These are phyloP conservation scores for Tetragnatha versicolor DNA, from an alignment of 1,140 invertebrate genomes.

Conservation along the genomic window DNA sequence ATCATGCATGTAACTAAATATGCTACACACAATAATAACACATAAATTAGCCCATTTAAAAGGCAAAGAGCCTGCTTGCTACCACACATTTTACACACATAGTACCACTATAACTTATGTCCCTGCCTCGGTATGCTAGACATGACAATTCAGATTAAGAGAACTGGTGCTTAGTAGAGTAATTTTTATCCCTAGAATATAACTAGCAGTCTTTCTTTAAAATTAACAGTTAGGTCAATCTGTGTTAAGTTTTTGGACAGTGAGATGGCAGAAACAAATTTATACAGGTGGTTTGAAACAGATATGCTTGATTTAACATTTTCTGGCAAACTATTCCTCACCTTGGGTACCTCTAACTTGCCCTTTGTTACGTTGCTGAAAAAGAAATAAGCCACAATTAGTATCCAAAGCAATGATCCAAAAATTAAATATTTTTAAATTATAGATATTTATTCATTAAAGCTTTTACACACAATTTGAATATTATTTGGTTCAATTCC, in stretches of 20 bases:
- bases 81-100: slow-evolving; percentile 14
- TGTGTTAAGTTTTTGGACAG: slow-evolving; percentile 34
- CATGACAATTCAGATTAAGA: slow-evolving; percentile 12
- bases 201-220: slow-evolving; percentile 28
- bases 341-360: slow-evolving; percentile 50
- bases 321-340: slow-evolving; percentile 45
- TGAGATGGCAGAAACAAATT: slow-evolving; percentile 51
- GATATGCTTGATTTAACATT: slow-evolving; percentile 52
- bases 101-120: slow-evolving; percentile 21
- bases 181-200: slow-evolving; percentile 14
- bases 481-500: too few species aligned
- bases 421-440: too few species aligned
- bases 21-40: slow-evolving; percentile 39
- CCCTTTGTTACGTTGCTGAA: slow-evolving; percentile 53
- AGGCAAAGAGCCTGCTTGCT: slow-evolving; percentile 14
- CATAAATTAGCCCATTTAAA: slow-evolving; percentile 22
- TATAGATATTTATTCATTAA: too few species aligned
- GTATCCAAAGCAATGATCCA: too few species aligned
- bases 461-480: too few species aligned
- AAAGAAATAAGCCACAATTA: too few species aligned
- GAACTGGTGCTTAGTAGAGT: slow-evolving; percentile 21
- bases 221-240: slow-evolving; percentile 7
- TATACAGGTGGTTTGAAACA: slow-evolving; percentile 43
- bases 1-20: slow-evolving; percentile 34
- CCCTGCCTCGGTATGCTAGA: slow-evolving; percentile 20